Conservation (phyloP, 2,113 vertebrate genomes). For the Python bivittatus region DNA sequence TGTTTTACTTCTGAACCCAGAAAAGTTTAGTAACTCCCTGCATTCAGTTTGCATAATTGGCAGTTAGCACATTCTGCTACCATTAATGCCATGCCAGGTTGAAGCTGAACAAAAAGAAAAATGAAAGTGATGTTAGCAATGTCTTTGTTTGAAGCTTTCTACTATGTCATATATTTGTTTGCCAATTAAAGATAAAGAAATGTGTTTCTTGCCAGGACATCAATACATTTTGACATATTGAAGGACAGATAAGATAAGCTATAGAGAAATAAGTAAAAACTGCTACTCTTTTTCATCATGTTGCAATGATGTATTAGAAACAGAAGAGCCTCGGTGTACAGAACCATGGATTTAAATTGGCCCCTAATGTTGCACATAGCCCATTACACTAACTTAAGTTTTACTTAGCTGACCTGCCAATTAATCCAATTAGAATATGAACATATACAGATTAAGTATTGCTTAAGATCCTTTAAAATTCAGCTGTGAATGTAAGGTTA, state of each 20-base stretch:
- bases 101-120: no score
- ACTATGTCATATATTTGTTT: neutral
- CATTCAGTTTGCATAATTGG: no score
- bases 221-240: neutral
- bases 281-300: neutral
- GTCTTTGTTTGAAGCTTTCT: neutral
- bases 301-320: neutral
- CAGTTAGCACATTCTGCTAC: no score
- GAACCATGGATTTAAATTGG: neutral
- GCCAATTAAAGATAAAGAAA: neutral
- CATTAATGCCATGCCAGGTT: no score
- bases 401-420: neutral
- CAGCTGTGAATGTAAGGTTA: neutral
- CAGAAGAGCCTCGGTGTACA: neutral
- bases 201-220: neutral
- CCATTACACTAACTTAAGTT: neutral
- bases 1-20: no score
- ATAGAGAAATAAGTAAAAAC: neutral
- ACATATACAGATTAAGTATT: neutral
- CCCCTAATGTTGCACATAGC: neutral
- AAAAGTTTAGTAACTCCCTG: no score
- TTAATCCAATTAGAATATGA: neutral
- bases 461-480: conserved; percentile 35
- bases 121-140: no score
- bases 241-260: neutral